Conservation (phyloP, 2,113 vertebrate species). For the Corydoras maculifer region DNA sequence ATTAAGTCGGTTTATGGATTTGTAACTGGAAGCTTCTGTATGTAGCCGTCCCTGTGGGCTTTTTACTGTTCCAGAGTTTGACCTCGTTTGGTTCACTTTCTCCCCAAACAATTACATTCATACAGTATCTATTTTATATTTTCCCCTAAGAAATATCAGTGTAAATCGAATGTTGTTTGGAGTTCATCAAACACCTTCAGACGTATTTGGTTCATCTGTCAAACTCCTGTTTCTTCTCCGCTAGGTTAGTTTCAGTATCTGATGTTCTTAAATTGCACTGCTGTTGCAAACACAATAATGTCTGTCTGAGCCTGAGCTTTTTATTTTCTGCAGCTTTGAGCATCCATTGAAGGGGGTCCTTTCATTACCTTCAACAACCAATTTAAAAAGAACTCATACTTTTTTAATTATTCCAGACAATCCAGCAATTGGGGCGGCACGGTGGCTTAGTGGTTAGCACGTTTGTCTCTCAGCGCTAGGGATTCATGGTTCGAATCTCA, state of each 20-base stretch:
- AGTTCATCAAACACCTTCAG: conserved; percentile 1
- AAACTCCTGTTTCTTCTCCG: neutral
- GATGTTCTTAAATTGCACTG: conserved; percentile 8
- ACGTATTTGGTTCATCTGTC: neutral
- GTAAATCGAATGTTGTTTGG: conserved; percentile 3
- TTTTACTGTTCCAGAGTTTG: neutral
- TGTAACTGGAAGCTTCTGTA: conserved; percentile 13
- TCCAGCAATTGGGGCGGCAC: too few species aligned
- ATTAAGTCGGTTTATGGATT: conserved; percentile 8
- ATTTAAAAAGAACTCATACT: neutral
- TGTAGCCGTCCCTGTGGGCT: neutral
- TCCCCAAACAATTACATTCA: neutral
- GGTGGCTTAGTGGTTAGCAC: too few species aligned
- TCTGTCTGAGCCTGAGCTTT: too few species aligned
- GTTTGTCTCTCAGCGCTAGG: too few species aligned
- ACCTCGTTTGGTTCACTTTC: too few species aligned
- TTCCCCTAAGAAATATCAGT: neutral
- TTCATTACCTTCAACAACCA: conserved; percentile 15
- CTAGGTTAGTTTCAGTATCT: neutral
- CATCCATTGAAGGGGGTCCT: too few species aligned
- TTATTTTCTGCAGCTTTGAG: too few species aligned
- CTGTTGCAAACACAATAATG: neutral
- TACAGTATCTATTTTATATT: conserved; percentile 8
- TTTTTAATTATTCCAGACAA: too few species aligned
- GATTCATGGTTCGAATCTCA: too few species aligned